Evolutionary conservation across 1,140 invertebrate species (phyloP).

Genomic region (Mizuhopecten yessoensis): DNA sequence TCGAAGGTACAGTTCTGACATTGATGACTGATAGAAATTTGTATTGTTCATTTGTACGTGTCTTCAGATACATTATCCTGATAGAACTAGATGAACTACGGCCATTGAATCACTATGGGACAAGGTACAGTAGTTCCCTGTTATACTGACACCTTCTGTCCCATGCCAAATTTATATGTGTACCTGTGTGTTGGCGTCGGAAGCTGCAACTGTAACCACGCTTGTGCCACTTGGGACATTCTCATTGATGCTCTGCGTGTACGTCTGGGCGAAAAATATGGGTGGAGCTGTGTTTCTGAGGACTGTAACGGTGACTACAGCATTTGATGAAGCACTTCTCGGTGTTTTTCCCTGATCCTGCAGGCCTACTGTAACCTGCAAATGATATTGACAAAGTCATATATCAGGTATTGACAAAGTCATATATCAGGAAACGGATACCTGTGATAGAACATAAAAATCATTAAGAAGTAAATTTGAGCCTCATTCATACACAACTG

Average conservation of each 20-base stretch:
- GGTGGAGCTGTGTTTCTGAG: constrained; percentile 72
- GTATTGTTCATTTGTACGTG: no score
- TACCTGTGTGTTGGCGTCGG: constrained; percentile 72
- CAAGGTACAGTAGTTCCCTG: no score
- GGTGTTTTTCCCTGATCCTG: constrained; percentile 69
- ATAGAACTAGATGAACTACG: no score
- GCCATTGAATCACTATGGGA: no score
- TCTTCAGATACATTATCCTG: no score
- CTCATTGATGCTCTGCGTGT: constrained; percentile 65
- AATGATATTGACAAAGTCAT: constrained; percentile 35
- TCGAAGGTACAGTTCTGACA: no score
- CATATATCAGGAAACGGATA: no score
- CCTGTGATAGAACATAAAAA: no score
- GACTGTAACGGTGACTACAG: constrained; percentile 69
- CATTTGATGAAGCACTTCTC: constrained; percentile 55
- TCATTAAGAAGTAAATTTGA: background rate
- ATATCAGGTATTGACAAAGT: background rate
- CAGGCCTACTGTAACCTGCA: constrained; percentile 66
- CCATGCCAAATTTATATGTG: constrained; percentile 44
- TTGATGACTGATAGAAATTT: no score
- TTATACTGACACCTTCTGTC: no score
- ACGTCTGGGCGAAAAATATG: constrained; percentile 69
- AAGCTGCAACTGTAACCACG: constrained; percentile 70
- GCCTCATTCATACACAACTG: background rate
- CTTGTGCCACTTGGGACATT: constrained; percentile 49